Base-by-base conservation (phyloP, 2,888 invertebrate genomes). In the Diogma glabrata region DNA sequence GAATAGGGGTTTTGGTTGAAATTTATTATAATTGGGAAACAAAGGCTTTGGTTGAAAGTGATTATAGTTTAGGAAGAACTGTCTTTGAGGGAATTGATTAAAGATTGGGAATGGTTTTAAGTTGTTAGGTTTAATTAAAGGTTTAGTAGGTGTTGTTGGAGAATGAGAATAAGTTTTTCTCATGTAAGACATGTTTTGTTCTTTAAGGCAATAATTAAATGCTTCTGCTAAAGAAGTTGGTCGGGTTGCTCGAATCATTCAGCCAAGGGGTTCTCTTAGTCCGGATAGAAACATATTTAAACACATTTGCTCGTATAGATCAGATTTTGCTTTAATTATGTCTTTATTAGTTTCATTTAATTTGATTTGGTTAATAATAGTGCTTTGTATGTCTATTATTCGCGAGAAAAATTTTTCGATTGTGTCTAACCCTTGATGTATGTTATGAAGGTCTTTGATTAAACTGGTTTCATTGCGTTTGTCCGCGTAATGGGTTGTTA, bases 161-260 rank as follows among this genome's bases (percentile, higher is more conserved):
- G n/a, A n/a, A n/a, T n/a, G n/a, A n/a, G n/a, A n/a, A n/a, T n/a
- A n/a, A n/a, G n/a, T n/a, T n/a, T n/a, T n/a, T n/a, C n/a, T n/a
- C n/a, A n/a, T n/a, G n/a, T 36, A 36, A 10, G 36, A 36, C 36
- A 36, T 33, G 12, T 33, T 33, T 33, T 33, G 33, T 33, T 57
- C 56, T 45, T 53, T 51, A 20, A 58, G 54, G 33, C 58, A 58
- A n/a, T 33, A 55, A 3, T 51, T 50, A 14, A 58, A 55, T 14
- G 57, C 58, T 30, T 33, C 51, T 10, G 54, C 50, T 7, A 58
- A 19, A 2, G 56, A 51, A 8, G 51, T 51, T 36, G 56, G 57
- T 49, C 50, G 54, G 55, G 56, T 57, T 20, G 58, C 55, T 49
- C 58, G 54, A 17, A 59, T 56, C 5, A 52, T 57, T 23, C 58